Evolutionary conservation across 1,140 invertebrate species (phyloP).

Genomic region (Drosophila orena): DNA sequence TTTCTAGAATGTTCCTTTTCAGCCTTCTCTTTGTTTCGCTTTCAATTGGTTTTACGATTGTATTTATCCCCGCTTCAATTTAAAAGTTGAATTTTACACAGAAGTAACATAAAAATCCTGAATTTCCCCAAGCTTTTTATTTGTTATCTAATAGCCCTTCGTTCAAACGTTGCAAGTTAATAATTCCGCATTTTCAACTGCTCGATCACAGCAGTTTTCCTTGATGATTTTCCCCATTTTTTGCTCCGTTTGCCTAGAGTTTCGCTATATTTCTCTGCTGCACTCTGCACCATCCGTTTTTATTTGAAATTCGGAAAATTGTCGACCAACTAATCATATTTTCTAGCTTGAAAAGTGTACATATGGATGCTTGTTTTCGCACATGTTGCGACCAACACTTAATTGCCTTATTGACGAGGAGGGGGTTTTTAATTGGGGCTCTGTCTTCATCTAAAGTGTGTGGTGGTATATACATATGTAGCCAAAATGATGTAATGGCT

Average conservation of each 20-base stretch:
- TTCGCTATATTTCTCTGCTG: constrained; percentile 1
- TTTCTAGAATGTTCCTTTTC: not conserved
- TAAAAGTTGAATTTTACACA: no score
- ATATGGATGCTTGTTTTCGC: constrained; percentile 1
- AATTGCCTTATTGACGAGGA: not conserved
- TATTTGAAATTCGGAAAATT: not conserved
- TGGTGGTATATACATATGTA: no score
- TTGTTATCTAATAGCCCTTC: not conserved
- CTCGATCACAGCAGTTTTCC: not conserved
- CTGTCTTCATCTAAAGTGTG: constrained; percentile 9
- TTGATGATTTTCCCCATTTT: not conserved
- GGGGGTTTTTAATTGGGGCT: not conserved
- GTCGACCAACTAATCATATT: not conserved
- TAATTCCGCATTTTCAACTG: not conserved
- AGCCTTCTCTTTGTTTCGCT: constrained; percentile 3
- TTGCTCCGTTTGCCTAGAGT: not conserved
- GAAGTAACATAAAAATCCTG: not conserved
- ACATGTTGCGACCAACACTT: not conserved
- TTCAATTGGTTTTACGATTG: constrained; percentile 9
- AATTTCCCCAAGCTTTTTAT: not conserved
- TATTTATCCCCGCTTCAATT: not conserved
- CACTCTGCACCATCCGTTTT: constrained; percentile 21
- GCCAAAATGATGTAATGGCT: constrained; percentile 14
- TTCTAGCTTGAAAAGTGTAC: not conserved
- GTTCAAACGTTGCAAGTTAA: not conserved